Conservation (phyloP, 1,140 invertebrate genomes). For the Pygmarrhopalites habei region DNA sequence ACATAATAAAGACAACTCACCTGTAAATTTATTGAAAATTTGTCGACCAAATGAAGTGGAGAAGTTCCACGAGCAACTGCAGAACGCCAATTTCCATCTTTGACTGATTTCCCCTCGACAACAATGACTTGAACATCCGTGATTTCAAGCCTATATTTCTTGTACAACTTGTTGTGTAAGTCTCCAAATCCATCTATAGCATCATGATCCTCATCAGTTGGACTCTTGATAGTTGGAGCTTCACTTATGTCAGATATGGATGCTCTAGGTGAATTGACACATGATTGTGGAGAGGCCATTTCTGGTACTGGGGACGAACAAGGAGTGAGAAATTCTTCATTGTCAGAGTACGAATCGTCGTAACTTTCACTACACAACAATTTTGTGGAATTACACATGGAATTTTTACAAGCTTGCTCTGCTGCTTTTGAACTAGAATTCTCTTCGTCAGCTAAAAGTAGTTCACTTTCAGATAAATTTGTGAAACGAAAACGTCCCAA, state of each 20-base stretch:
- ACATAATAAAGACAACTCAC: slow-evolving; percentile 42
- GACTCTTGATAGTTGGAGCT: slow-evolving; percentile 5
- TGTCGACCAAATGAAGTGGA: slow-evolving; percentile 76
- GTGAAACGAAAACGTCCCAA: slow-evolving; percentile 71
- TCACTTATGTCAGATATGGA: slow-evolving; percentile 19
- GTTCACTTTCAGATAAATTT: slow-evolving; percentile 47
- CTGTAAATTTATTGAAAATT: slow-evolving; percentile 81
- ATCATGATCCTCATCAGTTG: slow-evolving; percentile 37
- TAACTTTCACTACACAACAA: slow-evolving; percentile 43
- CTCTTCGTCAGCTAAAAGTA: neutral
- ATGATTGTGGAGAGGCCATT: slow-evolving; percentile 42
- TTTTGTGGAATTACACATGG: too few species aligned
- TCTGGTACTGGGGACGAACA: slow-evolving; percentile 75
- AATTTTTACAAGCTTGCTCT: too few species aligned
- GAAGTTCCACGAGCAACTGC: slow-evolving; percentile 74
- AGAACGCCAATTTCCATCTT: slow-evolving; percentile 79
- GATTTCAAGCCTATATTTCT: slow-evolving; percentile 70
- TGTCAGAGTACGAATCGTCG: slow-evolving; percentile 19
- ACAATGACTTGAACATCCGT: slow-evolving; percentile 82
- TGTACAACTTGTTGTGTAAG: slow-evolving; percentile 37
- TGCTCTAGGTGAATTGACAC: slow-evolving; percentile 18
- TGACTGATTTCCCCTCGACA: slow-evolving; percentile 26
- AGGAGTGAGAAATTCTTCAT: slow-evolving; percentile 71
- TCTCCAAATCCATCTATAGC: slow-evolving; percentile 35
- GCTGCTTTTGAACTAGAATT: neutral